A percentile compares a stretch with the other conserved stretches of the same genome.
Conservation (phyloP, 2,113 vertebrate species). For the Ptilonorhynchus violaceus region DNA sequence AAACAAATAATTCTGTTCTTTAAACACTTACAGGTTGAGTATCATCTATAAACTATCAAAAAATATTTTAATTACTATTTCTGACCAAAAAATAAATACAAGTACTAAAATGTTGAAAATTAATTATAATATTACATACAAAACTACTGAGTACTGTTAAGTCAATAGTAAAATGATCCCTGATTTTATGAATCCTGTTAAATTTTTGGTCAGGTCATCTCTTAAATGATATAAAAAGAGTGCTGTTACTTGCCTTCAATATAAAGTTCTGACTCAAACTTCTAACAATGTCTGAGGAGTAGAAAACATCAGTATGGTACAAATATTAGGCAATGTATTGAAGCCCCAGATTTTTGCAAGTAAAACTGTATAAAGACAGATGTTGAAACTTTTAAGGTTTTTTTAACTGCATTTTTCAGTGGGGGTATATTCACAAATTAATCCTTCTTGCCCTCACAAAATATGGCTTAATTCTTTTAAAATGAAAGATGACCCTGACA, state of each 20-base stretch:
- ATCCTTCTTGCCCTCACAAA: slow-evolving; percentile 70
- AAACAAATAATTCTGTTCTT: slow-evolving; percentile 76
- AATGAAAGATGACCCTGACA: slow-evolving; percentile 77
- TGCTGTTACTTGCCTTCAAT: slow-evolving; percentile 73
- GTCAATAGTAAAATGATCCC: slow-evolving; percentile 86
- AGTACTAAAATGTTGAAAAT: slow-evolving; percentile 84
- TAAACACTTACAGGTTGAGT: slow-evolving; percentile 77
- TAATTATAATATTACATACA: slow-evolving; percentile 83
- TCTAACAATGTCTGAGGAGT: slow-evolving; percentile 74
- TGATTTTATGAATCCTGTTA: slow-evolving; percentile 83
- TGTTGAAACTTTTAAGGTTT: slow-evolving; percentile 46
- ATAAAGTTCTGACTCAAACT: slow-evolving; percentile 74
- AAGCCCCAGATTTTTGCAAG: slow-evolving; percentile 64
- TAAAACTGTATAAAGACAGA: slow-evolving; percentile 75
- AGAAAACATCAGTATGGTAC: slow-evolving; percentile 73
- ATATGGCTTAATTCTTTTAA: slow-evolving; percentile 81
- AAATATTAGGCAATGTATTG: slow-evolving; percentile 67
- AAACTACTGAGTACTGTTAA: slow-evolving; percentile 82
- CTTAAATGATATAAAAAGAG: slow-evolving; percentile 80
- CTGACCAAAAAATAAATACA: slow-evolving; percentile 83
- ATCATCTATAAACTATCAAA: slow-evolving; percentile 83
- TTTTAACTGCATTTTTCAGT: slow-evolving; percentile 56
- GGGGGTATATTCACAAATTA: slow-evolving; percentile 67
- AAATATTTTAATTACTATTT: slow-evolving; percentile 86
- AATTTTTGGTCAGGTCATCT: slow-evolving; percentile 82